Conservation (phyloP, 1,140 invertebrate species). For the Heterodera schachtii region DNA sequence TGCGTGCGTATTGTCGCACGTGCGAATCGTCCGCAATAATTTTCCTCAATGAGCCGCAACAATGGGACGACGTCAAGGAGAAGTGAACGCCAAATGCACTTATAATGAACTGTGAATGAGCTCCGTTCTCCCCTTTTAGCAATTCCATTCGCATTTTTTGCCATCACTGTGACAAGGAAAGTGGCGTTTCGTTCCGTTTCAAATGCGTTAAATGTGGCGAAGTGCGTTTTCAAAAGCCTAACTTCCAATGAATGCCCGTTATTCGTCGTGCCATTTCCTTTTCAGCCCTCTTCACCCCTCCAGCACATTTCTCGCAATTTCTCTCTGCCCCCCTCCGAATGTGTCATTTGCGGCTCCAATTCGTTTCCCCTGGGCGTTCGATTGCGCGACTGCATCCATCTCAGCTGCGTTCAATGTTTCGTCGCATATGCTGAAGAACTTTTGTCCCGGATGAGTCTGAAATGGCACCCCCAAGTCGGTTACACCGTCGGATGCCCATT, state of each 20-base stretch:
- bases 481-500: slow-evolving; percentile 40
- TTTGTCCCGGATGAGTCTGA: slow-evolving; percentile 34
- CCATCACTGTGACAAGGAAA: slow-evolving; percentile 39
- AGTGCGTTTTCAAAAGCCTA: background rate
- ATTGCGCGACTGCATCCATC: slow-evolving; percentile 36
- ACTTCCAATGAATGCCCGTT: too few relatives aligned
- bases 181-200: slow-evolving; percentile 22
- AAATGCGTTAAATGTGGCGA: slow-evolving; percentile 40
- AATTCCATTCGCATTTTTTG: slow-evolving; percentile 33
- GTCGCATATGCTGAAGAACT: slow-evolving; percentile 41
- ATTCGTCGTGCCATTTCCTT: background rate
- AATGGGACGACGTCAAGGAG: slow-evolving; percentile 38
- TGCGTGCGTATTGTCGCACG: slow-evolving; percentile 36
- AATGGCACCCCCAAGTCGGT: slow-evolving; percentile 37
- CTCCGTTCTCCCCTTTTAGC: background rate
- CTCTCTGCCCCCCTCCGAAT: slow-evolving; percentile 22
- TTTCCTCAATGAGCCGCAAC: slow-evolving; percentile 32
- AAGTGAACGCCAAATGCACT: slow-evolving; percentile 1
- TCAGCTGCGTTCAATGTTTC: slow-evolving; percentile 42
- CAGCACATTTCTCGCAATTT: slow-evolving; percentile 26
- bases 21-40: slow-evolving; percentile 31
- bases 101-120: background rate
- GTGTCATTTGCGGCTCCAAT: slow-evolving; percentile 42
- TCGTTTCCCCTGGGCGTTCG: slow-evolving; percentile 17
- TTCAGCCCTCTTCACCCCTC: slow-evolving; percentile 34